Conservation (phyloP, 2,797 vertebrate genomes). For the Etheostoma perlongum region DNA sequence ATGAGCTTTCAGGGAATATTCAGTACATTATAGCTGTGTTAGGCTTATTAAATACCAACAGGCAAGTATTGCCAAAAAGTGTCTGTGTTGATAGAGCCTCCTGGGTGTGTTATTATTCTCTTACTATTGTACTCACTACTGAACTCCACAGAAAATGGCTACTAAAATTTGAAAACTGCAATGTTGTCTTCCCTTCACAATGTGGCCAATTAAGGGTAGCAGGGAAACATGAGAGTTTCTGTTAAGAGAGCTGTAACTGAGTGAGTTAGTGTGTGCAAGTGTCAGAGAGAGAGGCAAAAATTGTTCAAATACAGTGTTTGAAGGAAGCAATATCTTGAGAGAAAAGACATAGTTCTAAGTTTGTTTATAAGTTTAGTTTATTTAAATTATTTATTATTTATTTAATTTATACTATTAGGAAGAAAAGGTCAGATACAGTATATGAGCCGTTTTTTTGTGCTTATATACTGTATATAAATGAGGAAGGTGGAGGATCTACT, state of each 20-base stretch:
- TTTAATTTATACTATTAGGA: neutral
- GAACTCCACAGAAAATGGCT: conserved; percentile 51
- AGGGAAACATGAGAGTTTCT: conserved; percentile 49
- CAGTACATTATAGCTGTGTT: conserved; percentile 9
- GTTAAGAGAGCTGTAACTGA: conserved; percentile 40
- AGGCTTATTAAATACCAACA: conserved; percentile 28
- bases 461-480: neutral
- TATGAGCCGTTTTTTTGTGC: neutral
- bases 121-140: conserved; percentile 41
- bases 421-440: neutral
- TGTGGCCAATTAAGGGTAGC: conserved; percentile 60
- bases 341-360: no score
- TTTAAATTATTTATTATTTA: no score
- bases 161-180: conserved; percentile 51
- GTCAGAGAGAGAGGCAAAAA: neutral
- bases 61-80: conserved; percentile 29
- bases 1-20: neutral
- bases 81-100: conserved; percentile 27
- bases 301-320: no score
- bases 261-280: neutral
- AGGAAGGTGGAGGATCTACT: neutral
- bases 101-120: conserved; percentile 29
- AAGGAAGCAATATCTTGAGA: no score
- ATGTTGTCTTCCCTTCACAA: conserved; percentile 44
- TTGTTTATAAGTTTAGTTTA: no score